phyloP scores from a whole-genome alignment of 1,140 invertebrate species.

The Zaprionus davidi region DNA sequence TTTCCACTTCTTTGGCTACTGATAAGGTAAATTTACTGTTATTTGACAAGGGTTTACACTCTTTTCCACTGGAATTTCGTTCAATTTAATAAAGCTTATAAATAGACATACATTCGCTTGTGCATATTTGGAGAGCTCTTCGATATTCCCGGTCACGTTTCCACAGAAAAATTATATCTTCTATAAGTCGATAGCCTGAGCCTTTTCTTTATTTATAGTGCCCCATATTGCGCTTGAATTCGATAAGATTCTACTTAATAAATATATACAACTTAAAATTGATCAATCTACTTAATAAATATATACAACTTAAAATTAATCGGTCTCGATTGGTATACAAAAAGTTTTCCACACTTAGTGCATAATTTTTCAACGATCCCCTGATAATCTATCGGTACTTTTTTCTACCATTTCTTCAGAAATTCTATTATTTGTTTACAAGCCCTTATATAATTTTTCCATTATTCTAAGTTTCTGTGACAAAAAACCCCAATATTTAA shows the following conservation, averaged over 20 bases:
- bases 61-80: slow-evolving; percentile 3
- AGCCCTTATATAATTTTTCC: not conserved
- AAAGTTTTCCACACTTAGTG: not conserved
- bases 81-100: slow-evolving; percentile 14
- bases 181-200: too few relatives aligned
- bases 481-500: not conserved
- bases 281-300: too few relatives aligned
- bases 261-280: not conserved
- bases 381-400: not conserved
- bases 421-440: not conserved
- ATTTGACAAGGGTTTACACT: slow-evolving; percentile 15
- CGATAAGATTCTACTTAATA: too few relatives aligned
- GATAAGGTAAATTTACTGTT: slow-evolving; percentile 18
- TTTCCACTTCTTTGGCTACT: slow-evolving; percentile 5
- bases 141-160: not conserved
- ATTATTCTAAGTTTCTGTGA: not conserved
- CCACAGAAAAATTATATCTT: not conserved
- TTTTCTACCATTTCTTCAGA: not conserved
- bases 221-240: too few relatives aligned
- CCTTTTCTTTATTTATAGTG: too few relatives aligned
- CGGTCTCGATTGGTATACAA: too few relatives aligned
- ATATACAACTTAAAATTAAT: not conserved
- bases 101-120: not conserved
- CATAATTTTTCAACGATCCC: not conserved
- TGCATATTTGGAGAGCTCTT: slow-evolving; percentile 1